Conservation (phyloP, 1,140 invertebrate genomes). For the Drosophila nikananu region DNA sequence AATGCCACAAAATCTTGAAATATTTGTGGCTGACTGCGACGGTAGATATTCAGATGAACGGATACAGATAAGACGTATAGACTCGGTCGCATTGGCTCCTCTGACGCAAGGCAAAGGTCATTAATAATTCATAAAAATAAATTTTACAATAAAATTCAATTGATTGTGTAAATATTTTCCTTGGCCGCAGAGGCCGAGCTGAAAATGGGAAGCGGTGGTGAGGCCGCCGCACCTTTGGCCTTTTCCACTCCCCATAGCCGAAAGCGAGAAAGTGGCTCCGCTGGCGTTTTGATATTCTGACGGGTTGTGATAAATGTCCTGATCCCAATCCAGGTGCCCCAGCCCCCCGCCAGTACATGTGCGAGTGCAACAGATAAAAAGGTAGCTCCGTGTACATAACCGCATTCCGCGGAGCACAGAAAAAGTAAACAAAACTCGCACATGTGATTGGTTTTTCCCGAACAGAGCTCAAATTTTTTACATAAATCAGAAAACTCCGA, state of each 20-base stretch:
- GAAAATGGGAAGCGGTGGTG: background rate
- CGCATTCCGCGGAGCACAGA: constrained; percentile 1
- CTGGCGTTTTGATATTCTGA: constrained; percentile 44
- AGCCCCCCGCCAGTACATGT: background rate
- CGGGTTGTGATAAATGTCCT: constrained; percentile 55
- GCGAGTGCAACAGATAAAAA: constrained; percentile 30
- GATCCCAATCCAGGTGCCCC: constrained; percentile 24
- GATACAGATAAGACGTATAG: constrained; percentile 36
- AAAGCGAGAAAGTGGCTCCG: constrained; percentile 34
- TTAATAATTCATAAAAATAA: constrained; percentile 79
- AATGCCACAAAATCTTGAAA: constrained; percentile 56
- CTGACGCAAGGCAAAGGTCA: constrained; percentile 43
- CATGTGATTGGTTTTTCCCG: constrained; percentile 36
- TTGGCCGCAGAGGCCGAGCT: constrained; percentile 37
- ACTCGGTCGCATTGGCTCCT: background rate
- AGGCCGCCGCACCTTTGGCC: constrained; percentile 2
- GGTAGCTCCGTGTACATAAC: background rate
- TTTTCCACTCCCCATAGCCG: constrained; percentile 2
- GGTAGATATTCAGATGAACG: constrained; percentile 44
- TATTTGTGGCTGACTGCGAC: constrained; percentile 36
- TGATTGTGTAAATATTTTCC: constrained; percentile 79
- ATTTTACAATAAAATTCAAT: constrained; percentile 79
- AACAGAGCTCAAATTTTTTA: constrained; percentile 11
- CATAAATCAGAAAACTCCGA: constrained; percentile 48
- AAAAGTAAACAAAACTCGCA: constrained; percentile 12